Evolutionary conservation across 2,113 vertebrate genomes (phyloP), one percentile per base, ranked within the genome.

Genomic region (Hucho hucho): DNA sequence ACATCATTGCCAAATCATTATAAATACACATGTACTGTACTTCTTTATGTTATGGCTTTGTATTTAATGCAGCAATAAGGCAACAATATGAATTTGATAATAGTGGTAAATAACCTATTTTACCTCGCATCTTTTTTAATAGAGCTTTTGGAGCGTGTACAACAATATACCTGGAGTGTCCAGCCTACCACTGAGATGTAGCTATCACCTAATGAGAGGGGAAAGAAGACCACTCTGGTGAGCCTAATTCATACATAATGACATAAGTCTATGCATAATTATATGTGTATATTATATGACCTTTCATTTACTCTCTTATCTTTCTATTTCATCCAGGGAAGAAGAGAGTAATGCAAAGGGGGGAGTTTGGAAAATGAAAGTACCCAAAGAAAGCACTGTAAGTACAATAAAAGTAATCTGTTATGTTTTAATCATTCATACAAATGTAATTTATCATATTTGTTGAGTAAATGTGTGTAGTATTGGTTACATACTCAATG

Each of bases 121-220:
- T 14, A 66, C 78, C 26, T 75, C 47, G 0, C 2, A 64, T 56
- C 2, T 72, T 18, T 73, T 74, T 84, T 74, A 70, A 13, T 81
- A 98, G 98, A 95, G 95, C 89, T 99, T 99, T 83, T 99, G 97
- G 98, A 95, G 96, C 81, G 97, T 98, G 76, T 99, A 97, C 92
- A 99, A 98, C 92, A 99, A 98, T 82, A 98, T 97, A 83, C 95
- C 96, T 69, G 80, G 94, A 0, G 96, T 99, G 85, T 92, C 95
- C 75, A 90, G 85, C 77, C 88, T 98, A 87, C 94, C 95, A 56
- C 81, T 97, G 89, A 93, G 95, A 85, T 96, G 95, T 25, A 97
- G 95, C 87, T 99, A 97, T 84, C 97, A 98, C 79, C 90, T 98
- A 90, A 98, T 98, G 97, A 90, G 95, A 86, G 97, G 96, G 77